phyloP scores from a whole-genome alignment of 2,888 invertebrate genomes.

The Drosophila lutescens region DNA sequence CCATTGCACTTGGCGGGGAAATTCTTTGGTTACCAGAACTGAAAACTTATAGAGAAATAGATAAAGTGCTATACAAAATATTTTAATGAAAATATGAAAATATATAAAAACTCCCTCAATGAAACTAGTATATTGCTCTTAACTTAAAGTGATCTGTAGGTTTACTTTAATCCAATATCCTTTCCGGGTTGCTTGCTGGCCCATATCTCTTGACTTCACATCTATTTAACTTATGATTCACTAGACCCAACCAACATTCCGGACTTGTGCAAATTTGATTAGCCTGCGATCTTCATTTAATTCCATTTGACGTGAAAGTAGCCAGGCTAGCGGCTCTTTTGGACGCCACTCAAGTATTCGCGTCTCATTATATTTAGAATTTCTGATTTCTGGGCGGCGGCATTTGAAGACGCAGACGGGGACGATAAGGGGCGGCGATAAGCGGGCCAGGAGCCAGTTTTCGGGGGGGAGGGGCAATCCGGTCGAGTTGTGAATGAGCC shows the following conservation, averaged over 20 bases:
- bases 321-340: slow-evolving; percentile 2
- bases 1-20: background rate
- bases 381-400: slow-evolving; percentile 36
- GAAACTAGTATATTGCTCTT: too few relatives aligned
- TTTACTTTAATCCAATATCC: too few relatives aligned
- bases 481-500: slow-evolving; percentile 42
- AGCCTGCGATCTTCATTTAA: background rate
- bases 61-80: background rate
- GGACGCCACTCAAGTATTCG: slow-evolving; percentile 7
- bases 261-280: slow-evolving; percentile 5
- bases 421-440: slow-evolving; percentile 29
- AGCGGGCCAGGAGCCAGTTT: background rate
- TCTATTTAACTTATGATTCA: slow-evolving; percentile 1
- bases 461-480: slow-evolving; percentile 6
- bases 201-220: background rate
- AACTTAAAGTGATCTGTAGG: too few relatives aligned
- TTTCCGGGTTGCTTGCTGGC: too few relatives aligned
- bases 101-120: too few relatives aligned
- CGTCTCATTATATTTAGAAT: slow-evolving; percentile 43
- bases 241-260: background rate
- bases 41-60: background rate
- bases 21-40: background rate
- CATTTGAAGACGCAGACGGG: slow-evolving; percentile 36
- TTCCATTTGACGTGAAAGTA: slow-evolving; percentile 5
- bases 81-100: too few relatives aligned